phyloP scores from a whole-genome alignment of 2,113 vertebrate genomes.

The Ophthalmolycus amberensis region DNA sequence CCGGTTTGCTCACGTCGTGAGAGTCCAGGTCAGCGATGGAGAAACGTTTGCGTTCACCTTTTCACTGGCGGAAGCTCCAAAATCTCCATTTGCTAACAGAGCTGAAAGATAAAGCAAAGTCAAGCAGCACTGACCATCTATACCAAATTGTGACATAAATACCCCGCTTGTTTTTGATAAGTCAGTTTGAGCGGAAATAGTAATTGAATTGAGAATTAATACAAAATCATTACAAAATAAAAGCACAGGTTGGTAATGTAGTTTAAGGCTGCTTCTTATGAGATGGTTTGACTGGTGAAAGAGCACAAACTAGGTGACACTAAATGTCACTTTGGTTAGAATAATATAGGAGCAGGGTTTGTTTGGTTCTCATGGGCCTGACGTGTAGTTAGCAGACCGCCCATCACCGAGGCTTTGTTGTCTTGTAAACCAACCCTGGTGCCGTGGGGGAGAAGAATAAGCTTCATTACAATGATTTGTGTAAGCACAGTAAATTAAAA shows the following conservation, averaged over 20 bases:
- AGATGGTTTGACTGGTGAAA: not conserved
- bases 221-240: not conserved
- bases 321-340: conserved; percentile 5
- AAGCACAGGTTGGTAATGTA: not conserved
- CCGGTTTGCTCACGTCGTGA: not conserved
- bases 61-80: not conserved
- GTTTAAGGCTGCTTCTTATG: not conserved
- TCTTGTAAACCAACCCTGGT: conserved; percentile 36
- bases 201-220: not conserved
- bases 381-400: conserved; percentile 18
- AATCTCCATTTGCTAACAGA: not conserved
- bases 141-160: not conserved
- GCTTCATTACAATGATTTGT: conserved; percentile 44
- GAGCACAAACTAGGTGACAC: not conserved
- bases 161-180: not conserved
- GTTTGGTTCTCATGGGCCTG: conserved; percentile 40
- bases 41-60: not conserved
- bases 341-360: conserved; percentile 27
- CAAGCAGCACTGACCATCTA: not conserved
- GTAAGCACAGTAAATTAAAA: conserved; percentile 31
- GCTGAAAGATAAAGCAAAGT: not conserved
- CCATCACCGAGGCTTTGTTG: conserved; percentile 49
- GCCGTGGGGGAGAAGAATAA: not conserved
- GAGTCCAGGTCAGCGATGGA: not conserved
- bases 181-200: not conserved